Percentiles rank a stretch among this genome's conserved stretches.
Evolutionary conservation across 1,140 invertebrate species (phyloP).

Genomic region (Drosophila obscura): DNA sequence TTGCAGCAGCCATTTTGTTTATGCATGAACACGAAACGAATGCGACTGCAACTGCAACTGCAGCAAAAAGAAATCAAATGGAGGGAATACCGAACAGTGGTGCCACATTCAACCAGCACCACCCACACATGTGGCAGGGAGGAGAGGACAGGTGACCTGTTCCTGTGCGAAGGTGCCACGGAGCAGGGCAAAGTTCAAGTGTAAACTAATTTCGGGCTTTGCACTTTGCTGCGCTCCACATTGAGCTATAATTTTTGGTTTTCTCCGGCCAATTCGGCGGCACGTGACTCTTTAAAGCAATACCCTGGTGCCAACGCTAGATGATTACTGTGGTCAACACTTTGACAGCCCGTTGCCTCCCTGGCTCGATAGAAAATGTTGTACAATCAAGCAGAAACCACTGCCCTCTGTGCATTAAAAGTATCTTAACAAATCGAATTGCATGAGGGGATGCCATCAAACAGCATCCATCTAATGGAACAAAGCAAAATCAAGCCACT

Average conservation of each 20-base stretch:
- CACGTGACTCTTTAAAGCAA: slow-evolving; percentile 44
- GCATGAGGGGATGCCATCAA: no score
- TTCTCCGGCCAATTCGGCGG: slow-evolving; percentile 15
- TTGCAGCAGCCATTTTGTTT: slow-evolving; percentile 80
- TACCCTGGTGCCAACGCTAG: not conserved
- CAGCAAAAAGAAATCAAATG: slow-evolving; percentile 32
- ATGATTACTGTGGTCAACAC: not conserved
- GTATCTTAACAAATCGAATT: no score
- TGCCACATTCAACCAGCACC: not conserved
- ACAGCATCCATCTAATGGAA: not conserved
- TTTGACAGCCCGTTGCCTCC: slow-evolving; percentile 26
- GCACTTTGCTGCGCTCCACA: slow-evolving; percentile 57
- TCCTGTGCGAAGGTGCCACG: not conserved
- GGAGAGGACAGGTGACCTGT: slow-evolving; percentile 4
- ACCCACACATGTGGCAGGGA: not conserved
- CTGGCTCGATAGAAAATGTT: no score
- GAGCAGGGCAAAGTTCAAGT: slow-evolving; percentile 44
- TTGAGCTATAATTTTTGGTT: slow-evolving; percentile 64
- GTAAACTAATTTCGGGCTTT: slow-evolving; percentile 66
- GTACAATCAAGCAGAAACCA: no score
- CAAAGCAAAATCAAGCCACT: slow-evolving; percentile 1
- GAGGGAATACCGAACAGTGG: not conserved
- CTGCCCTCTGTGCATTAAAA: no score
- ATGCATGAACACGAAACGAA: slow-evolving; percentile 77
- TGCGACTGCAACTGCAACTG: slow-evolving; percentile 52